These are phyloP conservation scores for Rhagologus leucostigma DNA, from an alignment of 2,113 vertebrate species.

Conservation along the genomic window DNA sequence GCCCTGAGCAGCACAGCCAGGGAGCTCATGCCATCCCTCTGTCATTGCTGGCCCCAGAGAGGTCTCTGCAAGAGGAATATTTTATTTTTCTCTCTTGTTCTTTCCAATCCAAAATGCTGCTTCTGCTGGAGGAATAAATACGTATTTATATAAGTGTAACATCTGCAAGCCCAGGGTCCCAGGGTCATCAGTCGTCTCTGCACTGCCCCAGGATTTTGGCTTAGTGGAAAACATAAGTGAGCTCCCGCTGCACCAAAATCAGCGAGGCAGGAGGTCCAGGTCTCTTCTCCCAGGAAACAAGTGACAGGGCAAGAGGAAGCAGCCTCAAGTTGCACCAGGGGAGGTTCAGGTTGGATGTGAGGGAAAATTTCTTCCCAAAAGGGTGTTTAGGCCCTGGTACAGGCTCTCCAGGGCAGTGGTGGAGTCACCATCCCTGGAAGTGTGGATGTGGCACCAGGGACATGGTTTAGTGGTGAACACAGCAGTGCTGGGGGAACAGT, in stretches of 20 bases:
- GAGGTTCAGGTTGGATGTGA: background rate
- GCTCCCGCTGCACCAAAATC: background rate
- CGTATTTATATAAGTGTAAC: background rate
- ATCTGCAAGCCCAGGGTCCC: background rate
- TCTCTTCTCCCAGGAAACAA: background rate
- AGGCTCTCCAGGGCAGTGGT: background rate
- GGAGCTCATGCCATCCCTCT: background rate
- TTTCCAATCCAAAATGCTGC: background rate
- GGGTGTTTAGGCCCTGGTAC: background rate
- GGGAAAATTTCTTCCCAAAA: background rate
- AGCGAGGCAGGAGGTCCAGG: background rate
- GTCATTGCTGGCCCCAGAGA: background rate
- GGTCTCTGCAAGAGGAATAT: background rate
- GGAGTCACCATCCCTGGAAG: background rate
- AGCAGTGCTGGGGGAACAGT: background rate
- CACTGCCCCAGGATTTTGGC: background rate
- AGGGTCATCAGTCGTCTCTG: background rate
- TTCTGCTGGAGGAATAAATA: background rate
- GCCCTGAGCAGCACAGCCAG: background rate
- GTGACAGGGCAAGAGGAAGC: background rate
- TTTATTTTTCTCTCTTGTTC: background rate
- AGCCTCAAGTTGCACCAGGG: background rate
- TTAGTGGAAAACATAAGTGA: background rate
- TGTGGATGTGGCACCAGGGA: background rate
- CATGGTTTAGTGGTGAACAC: fast-evolving